Conservation (phyloP, 2,113 vertebrate species). For the Nestor notabilis region DNA sequence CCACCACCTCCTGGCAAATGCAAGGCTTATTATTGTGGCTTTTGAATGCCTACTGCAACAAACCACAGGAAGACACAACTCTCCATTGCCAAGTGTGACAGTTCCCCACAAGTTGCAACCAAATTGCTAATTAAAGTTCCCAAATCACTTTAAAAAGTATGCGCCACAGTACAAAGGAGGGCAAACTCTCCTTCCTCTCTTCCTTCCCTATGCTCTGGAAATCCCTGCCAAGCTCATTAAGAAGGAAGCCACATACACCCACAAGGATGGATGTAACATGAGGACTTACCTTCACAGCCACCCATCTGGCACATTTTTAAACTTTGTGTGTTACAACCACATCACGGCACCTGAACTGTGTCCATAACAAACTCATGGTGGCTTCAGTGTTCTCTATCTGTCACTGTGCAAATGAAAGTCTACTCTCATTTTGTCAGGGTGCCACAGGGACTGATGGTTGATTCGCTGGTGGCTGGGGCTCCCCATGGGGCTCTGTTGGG, state of each 20-base stretch:
- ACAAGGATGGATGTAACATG: fast-evolving
- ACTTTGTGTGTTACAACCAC: background rate
- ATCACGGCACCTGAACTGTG: fast-evolving
- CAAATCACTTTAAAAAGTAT: background rate
- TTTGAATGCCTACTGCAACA: background rate
- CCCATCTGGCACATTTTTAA: background rate
- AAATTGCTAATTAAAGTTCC: background rate
- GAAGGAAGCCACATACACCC: background rate
- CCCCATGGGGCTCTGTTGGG: fast-evolving
- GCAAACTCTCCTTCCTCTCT: background rate
- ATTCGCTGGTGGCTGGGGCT: background rate
- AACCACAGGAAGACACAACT: background rate
- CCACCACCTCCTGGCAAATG: background rate
- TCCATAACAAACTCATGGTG: background rate
- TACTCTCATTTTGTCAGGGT: background rate
- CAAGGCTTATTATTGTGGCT: background rate
- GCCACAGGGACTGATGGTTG: no score
- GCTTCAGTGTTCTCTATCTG: background rate
- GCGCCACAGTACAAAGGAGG: background rate
- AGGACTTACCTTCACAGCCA: background rate
- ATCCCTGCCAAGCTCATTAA: background rate
- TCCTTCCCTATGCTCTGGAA: background rate
- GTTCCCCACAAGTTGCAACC: background rate
- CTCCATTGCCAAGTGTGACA: background rate
- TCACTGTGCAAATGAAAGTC: background rate